Percentiles rank a stretch among this genome's conserved stretches.
Conservation (phyloP, 2,797 vertebrate genomes). For the Crypturellus tataupa region DNA sequence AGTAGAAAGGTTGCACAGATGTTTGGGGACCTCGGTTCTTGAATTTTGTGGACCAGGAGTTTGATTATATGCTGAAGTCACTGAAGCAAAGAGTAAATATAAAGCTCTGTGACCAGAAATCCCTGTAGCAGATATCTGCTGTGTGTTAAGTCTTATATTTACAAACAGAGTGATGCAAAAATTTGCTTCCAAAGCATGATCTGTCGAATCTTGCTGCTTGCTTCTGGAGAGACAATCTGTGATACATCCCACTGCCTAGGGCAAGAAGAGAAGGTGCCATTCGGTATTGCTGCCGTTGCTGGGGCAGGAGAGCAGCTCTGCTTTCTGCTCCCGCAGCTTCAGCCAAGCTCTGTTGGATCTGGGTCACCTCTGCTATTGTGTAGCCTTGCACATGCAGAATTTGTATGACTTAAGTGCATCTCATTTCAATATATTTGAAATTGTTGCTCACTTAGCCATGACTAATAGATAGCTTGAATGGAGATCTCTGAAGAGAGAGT, state of each 20-base stretch:
- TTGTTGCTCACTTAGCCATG: slow-evolving; percentile 25
- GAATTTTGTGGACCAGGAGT: slow-evolving; percentile 27
- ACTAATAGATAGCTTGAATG: slow-evolving; percentile 38
- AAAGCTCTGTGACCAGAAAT: slow-evolving; percentile 64
- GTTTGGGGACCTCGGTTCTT: slow-evolving; percentile 55
- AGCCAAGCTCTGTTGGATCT: background rate
- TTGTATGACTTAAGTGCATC: background rate
- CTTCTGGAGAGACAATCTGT: background rate
- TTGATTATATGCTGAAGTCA: slow-evolving; percentile 55
- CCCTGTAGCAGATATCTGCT: slow-evolving; percentile 22
- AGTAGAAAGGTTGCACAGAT: slow-evolving; percentile 64
- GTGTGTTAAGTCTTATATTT: slow-evolving; percentile 3
- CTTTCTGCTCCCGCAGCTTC: background rate
- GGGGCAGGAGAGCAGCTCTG: background rate
- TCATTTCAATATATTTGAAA: background rate
- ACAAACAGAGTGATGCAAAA: background rate
- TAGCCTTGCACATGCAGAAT: background rate
- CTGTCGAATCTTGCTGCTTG: background rate
- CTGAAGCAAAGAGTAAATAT: slow-evolving; percentile 69
- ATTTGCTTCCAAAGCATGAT: background rate
- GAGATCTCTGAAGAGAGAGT: slow-evolving; percentile 18
- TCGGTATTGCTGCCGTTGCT: background rate
- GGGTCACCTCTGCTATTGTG: background rate
- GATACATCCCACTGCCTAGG: background rate
- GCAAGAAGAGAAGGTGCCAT: background rate